A percentile compares a stretch with the other conserved stretches of the same genome.
These are phyloP conservation scores for Bombus impatiens DNA, from an alignment of 1,140 invertebrate species.

Conservation along the genomic window DNA sequence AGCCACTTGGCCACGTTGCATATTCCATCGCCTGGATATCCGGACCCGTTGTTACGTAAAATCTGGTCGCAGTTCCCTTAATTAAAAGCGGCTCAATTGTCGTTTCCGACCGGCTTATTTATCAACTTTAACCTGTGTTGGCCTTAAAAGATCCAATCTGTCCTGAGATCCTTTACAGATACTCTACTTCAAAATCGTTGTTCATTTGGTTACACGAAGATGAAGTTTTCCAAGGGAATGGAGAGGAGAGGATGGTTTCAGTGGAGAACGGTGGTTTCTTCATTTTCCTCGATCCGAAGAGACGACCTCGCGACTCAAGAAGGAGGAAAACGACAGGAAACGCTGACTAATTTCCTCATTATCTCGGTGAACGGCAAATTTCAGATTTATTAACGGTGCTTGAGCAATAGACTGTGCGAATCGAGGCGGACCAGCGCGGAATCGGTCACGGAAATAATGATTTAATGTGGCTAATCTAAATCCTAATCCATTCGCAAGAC, in stretches of 20 bases:
- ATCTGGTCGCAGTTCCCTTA: constrained; percentile 42
- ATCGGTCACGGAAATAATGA: constrained; percentile 13
- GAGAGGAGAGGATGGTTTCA: too few relatives aligned
- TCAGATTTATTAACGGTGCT: constrained; percentile 23
- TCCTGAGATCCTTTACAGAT: background rate
- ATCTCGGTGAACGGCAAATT: constrained; percentile 6
- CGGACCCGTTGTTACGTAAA: constrained; percentile 49
- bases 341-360: constrained; percentile 27
- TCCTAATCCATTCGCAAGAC: background rate
- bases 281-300: background rate
- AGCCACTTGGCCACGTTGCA: constrained; percentile 72
- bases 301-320: background rate
- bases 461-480: constrained; percentile 26
- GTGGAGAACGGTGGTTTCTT: background rate
- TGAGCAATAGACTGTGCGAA: background rate
- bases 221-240: too few relatives aligned
- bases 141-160: background rate
- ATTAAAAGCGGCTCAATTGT: constrained; percentile 58
- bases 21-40: constrained; percentile 59
- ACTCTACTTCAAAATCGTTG: background rate
- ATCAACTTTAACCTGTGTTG: background rate
- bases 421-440: background rate
- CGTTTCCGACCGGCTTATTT: background rate
- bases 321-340: constrained; percentile 5
- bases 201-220: background rate